These are phyloP conservation scores for Anarhynchus alexandrinus DNA, from an alignment of 2,113 vertebrate species.

Conservation along the genomic window DNA sequence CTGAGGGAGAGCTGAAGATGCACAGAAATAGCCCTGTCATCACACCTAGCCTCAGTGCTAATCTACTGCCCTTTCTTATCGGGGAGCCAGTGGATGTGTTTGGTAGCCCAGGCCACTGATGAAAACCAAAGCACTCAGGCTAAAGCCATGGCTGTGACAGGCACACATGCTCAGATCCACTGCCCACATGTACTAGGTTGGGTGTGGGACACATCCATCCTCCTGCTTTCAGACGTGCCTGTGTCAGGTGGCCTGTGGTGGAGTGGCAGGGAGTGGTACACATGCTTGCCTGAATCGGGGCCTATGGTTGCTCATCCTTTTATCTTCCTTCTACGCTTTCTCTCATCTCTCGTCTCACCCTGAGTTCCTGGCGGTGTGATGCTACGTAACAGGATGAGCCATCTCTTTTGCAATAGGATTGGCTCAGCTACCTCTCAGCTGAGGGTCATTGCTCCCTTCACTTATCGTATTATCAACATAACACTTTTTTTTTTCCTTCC, in stretches of 20 bases:
- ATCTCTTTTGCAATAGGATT: neutral
- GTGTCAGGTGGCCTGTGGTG: neutral
- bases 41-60: neutral
- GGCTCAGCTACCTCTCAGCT: neutral
- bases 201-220: neutral
- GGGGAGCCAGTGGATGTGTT: neutral
- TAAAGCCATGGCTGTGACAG: neutral
- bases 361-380: neutral
- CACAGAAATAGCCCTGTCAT: neutral
- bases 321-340: neutral
- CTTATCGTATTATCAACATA: neutral
- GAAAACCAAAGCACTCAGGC: neutral
- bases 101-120: neutral
- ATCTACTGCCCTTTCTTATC: neutral
- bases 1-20: neutral
- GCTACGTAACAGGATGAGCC: neutral
- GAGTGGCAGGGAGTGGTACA: neutral
- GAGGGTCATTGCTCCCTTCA: neutral
- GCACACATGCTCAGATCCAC: rapidly evolving
- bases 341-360: neutral
- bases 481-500: neutral
- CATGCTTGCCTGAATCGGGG: neutral
- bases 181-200: neutral
- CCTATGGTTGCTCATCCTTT: neutral
- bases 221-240: neutral